These are phyloP conservation scores for Pyrgus malvae DNA, from an alignment of 2,888 invertebrate genomes.

Conservation along the genomic window DNA sequence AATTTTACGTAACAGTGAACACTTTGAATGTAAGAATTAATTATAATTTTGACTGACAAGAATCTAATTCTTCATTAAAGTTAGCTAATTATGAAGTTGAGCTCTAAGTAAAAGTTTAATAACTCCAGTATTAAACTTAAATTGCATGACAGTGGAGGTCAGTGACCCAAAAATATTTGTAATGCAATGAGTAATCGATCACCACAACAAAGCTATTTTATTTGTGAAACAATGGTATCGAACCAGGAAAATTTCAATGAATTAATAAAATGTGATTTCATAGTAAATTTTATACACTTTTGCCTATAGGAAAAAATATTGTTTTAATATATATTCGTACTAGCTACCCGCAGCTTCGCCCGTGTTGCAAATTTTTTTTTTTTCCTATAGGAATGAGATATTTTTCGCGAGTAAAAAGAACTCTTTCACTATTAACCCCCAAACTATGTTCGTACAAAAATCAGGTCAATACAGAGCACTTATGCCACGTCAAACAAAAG, in stretches of 20 bases:
- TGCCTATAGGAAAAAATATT: too few species aligned
- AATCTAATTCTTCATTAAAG: conserved; percentile 8
- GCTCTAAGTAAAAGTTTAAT: conserved; percentile 7
- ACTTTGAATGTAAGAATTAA: conserved; percentile 7
- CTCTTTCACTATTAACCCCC: too few species aligned
- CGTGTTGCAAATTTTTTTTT: too few species aligned
- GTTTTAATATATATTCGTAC: too few species aligned
- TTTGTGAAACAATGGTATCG: neutral
- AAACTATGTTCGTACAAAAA: too few species aligned
- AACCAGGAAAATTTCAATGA: neutral
- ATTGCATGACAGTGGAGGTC: conserved; percentile 17
- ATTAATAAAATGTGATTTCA: neutral
- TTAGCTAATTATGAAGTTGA: conserved; percentile 17
- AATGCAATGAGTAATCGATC: conserved; percentile 6
- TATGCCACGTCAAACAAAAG: too few species aligned
- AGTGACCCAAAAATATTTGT: conserved; percentile 3
- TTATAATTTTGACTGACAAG: conserved; percentile 2
- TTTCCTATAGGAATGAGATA: too few species aligned
- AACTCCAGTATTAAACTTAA: conserved; percentile 14
- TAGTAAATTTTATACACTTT: too few species aligned
- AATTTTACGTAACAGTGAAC: too few species aligned
- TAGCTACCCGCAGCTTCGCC: too few species aligned
- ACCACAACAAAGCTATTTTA: conserved; percentile 6
- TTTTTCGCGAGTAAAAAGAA: too few species aligned
- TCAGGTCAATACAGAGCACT: too few species aligned